Percentiles rank a stretch among this genome's conserved stretches.
Conservation (phyloP, 2,113 vertebrate species). For the Cyprinodon tularosa region DNA sequence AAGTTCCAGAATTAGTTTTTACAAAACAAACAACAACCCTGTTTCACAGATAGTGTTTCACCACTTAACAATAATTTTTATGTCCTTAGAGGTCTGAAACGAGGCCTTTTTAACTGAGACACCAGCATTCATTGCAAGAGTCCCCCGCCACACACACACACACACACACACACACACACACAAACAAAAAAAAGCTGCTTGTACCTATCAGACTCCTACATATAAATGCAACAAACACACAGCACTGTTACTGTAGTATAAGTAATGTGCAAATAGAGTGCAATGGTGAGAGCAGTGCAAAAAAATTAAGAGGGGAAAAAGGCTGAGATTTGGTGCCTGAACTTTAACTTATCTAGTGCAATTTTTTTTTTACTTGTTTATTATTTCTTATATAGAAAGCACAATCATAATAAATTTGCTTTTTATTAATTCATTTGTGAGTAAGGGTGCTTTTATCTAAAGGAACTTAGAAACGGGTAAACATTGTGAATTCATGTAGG, state of each 20-base stretch:
- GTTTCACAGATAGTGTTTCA: not conserved
- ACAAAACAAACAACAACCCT: constrained; percentile 1
- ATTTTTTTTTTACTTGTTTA: not conserved
- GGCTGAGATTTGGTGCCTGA: not conserved
- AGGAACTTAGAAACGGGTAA: not conserved
- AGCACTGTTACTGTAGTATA: not conserved
- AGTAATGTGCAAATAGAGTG: not conserved
- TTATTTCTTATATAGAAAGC: not conserved
- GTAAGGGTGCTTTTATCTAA: not conserved
- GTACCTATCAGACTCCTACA: not conserved
- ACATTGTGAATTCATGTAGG: not conserved
- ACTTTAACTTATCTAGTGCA: too few relatives aligned
- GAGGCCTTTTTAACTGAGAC: constrained; percentile 7
- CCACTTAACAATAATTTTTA: not conserved
- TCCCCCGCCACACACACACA: not conserved
- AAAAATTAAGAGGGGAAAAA: not conserved
- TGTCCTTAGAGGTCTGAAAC: not conserved
- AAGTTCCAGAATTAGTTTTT: not conserved
- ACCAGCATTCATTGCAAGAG: not conserved
- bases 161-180: not conserved
- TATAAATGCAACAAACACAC: not conserved
- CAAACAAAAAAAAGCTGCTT: not conserved
- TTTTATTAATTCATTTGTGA: not conserved
- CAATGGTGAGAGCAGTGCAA: not conserved
- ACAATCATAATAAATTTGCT: not conserved